Evolutionary conservation across 2,797 vertebrate species (phyloP).

Genomic region (Myoxocephalus aenaeus): DNA sequence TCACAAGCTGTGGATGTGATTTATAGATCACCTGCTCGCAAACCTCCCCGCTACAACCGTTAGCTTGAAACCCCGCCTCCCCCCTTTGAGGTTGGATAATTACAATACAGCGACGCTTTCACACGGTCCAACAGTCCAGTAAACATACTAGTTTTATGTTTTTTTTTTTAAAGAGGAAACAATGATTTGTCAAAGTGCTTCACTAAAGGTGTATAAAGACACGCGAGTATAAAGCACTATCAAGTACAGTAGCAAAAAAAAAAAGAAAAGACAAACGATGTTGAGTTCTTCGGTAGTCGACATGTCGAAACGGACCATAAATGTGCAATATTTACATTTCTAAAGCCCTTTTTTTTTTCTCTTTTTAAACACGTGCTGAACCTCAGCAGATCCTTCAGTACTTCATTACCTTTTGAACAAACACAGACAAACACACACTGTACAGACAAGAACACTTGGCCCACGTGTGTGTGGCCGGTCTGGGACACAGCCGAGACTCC

Average conservation of each 20-base stretch:
- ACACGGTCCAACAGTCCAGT: constrained; percentile 22
- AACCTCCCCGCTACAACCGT: not conserved
- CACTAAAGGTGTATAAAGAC: constrained; percentile 78
- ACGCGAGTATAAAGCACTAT: constrained; percentile 76
- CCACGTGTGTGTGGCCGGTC: constrained; percentile 12
- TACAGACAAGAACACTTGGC: constrained; percentile 1
- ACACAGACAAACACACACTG: constrained; percentile 8
- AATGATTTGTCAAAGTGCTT: constrained; percentile 51
- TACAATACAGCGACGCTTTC: constrained; percentile 15
- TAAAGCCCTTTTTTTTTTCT: constrained; percentile 18
- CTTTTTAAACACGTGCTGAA: not conserved
- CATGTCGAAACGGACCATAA: constrained; percentile 32
- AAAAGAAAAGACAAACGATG: constrained; percentile 54
- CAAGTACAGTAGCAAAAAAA: constrained; percentile 68
- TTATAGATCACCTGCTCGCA: not conserved
- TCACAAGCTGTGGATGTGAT: constrained; percentile 8
- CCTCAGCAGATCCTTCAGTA: constrained; percentile 1
- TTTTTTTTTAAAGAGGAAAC: not conserved
- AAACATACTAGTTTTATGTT: too few species aligned
- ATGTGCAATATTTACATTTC: constrained; percentile 65
- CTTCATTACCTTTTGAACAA: constrained; percentile 25
- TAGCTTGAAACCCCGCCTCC: not conserved
- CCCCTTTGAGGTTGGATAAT: not conserved
- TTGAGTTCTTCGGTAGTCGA: constrained; percentile 60
- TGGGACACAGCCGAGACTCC: not conserved